Conservation (phyloP, 2,113 vertebrate species). For the Equus przewalskii region DNA sequence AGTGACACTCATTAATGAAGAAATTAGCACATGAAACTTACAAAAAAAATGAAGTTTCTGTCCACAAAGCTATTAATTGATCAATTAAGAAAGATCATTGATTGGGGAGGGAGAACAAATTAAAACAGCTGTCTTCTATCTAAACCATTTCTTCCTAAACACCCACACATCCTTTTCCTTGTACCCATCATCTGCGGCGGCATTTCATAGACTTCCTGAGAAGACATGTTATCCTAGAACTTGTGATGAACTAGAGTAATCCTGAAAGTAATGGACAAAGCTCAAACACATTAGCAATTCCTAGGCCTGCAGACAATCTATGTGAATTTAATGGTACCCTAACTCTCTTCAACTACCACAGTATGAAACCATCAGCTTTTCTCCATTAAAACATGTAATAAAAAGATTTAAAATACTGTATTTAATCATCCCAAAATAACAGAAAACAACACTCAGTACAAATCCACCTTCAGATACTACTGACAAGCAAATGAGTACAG, state of each 20-base stretch:
- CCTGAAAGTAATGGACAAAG: not conserved
- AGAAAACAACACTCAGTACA: not conserved
- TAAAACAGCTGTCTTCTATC: not conserved
- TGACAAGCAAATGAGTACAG: slow-evolving; percentile 28
- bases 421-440: not conserved
- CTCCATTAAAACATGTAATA: not conserved
- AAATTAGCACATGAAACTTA: not conserved
- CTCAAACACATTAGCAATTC: not conserved
- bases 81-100: not conserved
- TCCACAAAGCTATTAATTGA: not conserved
- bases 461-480: not conserved
- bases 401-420: slow-evolving; percentile 51
- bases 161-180: not conserved
- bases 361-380: not conserved
- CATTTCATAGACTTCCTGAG: not conserved
- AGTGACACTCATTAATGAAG: not conserved
- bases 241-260: not conserved
- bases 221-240: not conserved
- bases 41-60: not conserved
- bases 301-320: not conserved
- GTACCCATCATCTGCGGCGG: not conserved
- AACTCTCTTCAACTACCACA: not conserved
- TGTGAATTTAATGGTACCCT: not conserved
- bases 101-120: not conserved
- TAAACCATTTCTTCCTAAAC: slow-evolving; percentile 8